Evolutionary conservation across 2,113 vertebrate species (phyloP).

Genomic region (Nycticebus coucang): DNA sequence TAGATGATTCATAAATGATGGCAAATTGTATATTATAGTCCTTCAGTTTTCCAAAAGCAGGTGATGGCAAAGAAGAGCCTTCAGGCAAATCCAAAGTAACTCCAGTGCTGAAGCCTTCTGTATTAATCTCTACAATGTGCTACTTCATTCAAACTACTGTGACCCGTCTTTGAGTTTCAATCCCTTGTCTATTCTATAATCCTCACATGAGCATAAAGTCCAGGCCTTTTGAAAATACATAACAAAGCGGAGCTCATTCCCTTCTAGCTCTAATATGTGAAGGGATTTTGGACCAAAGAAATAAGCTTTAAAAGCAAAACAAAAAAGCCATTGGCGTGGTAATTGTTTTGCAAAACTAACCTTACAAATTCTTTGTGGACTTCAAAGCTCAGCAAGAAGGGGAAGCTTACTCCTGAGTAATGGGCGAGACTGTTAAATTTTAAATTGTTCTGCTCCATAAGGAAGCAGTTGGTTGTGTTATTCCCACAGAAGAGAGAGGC

Average conservation of each 20-base stretch:
- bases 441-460: background rate
- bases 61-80: background rate
- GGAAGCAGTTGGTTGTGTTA: background rate
- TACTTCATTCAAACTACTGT: background rate
- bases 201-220: background rate
- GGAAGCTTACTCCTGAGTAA: background rate
- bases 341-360: background rate
- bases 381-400: background rate
- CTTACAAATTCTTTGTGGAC: background rate
- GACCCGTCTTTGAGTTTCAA: background rate
- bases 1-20: constrained; percentile 81
- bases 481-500: background rate
- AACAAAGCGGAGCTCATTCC: background rate
- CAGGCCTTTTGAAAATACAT: background rate
- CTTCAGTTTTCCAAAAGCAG: constrained; percentile 44
- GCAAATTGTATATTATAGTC: constrained; percentile 71
- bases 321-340: background rate
- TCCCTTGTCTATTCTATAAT: background rate
- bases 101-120: background rate
- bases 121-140: background rate
- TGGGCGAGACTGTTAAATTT: constrained; percentile 50
- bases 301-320: background rate
- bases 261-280: background rate
- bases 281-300: background rate
- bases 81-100: background rate